phyloP scores from a whole-genome alignment of 2,113 vertebrate genomes.

The Microtus oregoni region DNA sequence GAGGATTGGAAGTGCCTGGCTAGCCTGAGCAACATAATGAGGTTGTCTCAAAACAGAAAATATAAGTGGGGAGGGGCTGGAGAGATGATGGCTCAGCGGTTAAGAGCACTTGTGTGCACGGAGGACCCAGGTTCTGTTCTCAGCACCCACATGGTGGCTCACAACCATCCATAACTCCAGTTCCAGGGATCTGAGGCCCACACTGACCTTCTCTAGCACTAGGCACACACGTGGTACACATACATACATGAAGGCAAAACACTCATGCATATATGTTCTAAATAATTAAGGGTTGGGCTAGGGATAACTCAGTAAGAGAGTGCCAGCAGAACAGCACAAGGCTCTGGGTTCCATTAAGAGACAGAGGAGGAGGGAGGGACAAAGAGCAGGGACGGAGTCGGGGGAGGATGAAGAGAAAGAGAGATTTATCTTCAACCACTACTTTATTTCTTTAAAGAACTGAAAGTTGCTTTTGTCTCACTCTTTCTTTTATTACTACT shows the following conservation, averaged over 20 bases:
- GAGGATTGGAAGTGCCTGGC: neutral
- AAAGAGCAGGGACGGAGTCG: no score
- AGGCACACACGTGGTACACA: neutral
- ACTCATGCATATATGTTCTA: neutral
- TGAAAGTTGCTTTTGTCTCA: neutral
- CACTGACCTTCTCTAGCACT: neutral
- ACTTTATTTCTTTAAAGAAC: neutral
- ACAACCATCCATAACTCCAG: neutral
- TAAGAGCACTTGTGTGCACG: neutral
- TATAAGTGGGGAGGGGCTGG: neutral
- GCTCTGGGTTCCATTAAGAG: neutral
- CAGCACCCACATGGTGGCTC: neutral
- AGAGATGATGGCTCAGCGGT: neutral
- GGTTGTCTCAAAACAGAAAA: neutral
- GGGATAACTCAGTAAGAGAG: neutral
- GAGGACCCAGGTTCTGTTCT: neutral
- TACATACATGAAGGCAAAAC: neutral
- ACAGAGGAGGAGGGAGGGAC: neutral
- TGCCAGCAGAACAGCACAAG: neutral
- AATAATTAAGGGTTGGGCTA: no score
- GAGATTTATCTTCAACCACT: neutral
- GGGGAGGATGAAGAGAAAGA: no score
- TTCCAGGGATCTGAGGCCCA: neutral
- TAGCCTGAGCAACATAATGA: neutral
- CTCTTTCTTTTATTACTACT: neutral